Base-by-base conservation (phyloP, 2,888 invertebrate genomes). In the Yponomeuta evonymella region DNA sequence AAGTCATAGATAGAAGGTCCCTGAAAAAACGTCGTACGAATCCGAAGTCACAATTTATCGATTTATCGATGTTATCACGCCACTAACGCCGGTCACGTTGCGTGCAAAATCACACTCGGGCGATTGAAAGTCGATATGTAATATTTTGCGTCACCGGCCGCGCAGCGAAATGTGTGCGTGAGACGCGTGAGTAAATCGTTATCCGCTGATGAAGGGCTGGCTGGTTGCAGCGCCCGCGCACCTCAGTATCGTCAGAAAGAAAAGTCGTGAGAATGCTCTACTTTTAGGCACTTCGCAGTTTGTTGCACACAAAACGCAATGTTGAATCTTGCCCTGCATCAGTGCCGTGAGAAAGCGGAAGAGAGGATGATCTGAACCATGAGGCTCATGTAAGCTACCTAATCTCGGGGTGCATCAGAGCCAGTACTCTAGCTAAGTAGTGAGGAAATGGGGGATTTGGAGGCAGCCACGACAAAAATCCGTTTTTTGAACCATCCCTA, bases 151-250 rank as follows among this genome's bases (percentile, higher is more conserved):
- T 23, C 58, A 69, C 23, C 48, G 15, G 23, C 51, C 15, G 51
- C 4, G 51, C 51, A 15, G 73, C 73, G 73, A 75, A 78, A 75
- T 76, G 75, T 74, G 81, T 81, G 87, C 87, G 88, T 87, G 88
- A 80, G 75, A 70, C 72, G 76, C 71, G 29, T 48, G 30, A 10
- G 65, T 65, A 70, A 65, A 65, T 70, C 70, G 65, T 30, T 67
- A 65, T 65, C 65, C 65, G 65, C 43, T 67, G 67, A 67, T 43
- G 67, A n/a, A 67, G 48, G 33, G 67, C 33, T 12, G 65, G 51
- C 51, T 58, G 51, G 51, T 15, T 58, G 15, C 51, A 58, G 51
- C 51, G 51, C 51, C 51, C 51, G 51, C 51, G 51, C 51, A 58
- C 12, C 65, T 33, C 23, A 65, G 65, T 33, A 65, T 23, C 30